Percentiles rank a stretch among this genome's conserved stretches.
phyloP scores from a whole-genome alignment of 2,113 vertebrate species.

The Mirounga angustirostris region DNA sequence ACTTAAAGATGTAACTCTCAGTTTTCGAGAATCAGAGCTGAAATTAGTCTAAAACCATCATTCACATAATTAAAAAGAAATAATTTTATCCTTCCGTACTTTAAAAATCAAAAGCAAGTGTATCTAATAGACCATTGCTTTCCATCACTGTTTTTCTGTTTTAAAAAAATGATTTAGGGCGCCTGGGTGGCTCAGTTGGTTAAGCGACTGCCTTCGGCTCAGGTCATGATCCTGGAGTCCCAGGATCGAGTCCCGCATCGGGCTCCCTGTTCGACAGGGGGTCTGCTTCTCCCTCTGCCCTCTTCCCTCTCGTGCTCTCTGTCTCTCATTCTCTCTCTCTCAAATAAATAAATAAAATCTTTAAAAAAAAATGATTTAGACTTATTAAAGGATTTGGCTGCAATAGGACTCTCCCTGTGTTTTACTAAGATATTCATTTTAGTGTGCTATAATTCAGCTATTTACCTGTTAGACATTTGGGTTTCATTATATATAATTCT shows the following conservation, averaged over 20 bases:
- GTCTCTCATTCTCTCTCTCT: too few relatives aligned
- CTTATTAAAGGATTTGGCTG: slow-evolving; percentile 54
- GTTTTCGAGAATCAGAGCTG: slow-evolving; percentile 53
- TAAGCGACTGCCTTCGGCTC: too few relatives aligned
- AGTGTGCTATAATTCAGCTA: slow-evolving; percentile 46
- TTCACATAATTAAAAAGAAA: slow-evolving; percentile 36
- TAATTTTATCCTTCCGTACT: slow-evolving; percentile 40
- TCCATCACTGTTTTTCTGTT: slow-evolving; percentile 36
- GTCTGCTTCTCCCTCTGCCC: too few relatives aligned
- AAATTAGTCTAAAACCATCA: slow-evolving; percentile 9
- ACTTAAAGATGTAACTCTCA: slow-evolving; percentile 21
- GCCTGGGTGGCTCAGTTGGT: too few relatives aligned
- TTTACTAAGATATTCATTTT: slow-evolving; percentile 56
- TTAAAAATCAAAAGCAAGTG: slow-evolving; percentile 49
- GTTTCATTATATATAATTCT: neutral
- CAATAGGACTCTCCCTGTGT: slow-evolving; percentile 41
- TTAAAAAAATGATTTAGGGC: slow-evolving; percentile 16
- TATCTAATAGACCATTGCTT: slow-evolving; percentile 28
- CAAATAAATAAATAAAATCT: too few relatives aligned
- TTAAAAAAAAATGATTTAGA: neutral
- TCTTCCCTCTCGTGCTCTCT: too few relatives aligned
- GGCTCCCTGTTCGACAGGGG: too few relatives aligned
- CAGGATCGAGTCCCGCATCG: too few relatives aligned
- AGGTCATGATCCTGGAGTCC: too few relatives aligned
- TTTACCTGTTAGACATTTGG: neutral